Conservation (phyloP, 2,113 vertebrate genomes). For the Pituophis catenifer region DNA sequence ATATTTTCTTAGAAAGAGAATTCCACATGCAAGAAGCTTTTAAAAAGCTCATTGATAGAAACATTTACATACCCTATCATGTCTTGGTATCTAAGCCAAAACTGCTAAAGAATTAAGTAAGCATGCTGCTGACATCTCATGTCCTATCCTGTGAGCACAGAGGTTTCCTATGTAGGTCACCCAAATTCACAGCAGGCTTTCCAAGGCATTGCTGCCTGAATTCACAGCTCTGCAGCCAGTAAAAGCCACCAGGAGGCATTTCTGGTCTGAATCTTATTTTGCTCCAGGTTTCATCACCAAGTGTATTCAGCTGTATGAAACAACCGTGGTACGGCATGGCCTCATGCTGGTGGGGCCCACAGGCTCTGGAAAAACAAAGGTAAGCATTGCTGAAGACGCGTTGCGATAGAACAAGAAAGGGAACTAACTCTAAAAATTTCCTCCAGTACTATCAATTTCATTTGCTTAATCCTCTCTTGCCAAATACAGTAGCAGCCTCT, state of each 20-base stretch:
- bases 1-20: neutral
- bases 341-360: constrained; percentile 90
- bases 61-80: neutral
- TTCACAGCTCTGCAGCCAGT: neutral
- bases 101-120: neutral
- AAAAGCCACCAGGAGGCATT: neutral
- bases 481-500: neutral
- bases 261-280: constrained; percentile 19
- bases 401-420: neutral
- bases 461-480: neutral
- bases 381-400: constrained; percentile 48
- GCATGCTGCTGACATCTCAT: neutral
- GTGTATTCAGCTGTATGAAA: constrained; percentile 91
- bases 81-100: neutral
- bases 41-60: neutral
- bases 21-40: neutral
- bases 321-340: constrained; percentile 84
- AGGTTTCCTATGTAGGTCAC: neutral
- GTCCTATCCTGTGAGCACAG: neutral
- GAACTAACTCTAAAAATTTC: neutral
- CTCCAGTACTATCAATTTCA: constrained; percentile 14
- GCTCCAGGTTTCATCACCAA: constrained; percentile 84
- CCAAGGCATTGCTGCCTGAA: neutral
- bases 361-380: constrained; percentile 90
- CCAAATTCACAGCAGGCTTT: neutral